phyloP scores from a whole-genome alignment of 2,113 vertebrate genomes.

The Pycnonotus jocosus region DNA sequence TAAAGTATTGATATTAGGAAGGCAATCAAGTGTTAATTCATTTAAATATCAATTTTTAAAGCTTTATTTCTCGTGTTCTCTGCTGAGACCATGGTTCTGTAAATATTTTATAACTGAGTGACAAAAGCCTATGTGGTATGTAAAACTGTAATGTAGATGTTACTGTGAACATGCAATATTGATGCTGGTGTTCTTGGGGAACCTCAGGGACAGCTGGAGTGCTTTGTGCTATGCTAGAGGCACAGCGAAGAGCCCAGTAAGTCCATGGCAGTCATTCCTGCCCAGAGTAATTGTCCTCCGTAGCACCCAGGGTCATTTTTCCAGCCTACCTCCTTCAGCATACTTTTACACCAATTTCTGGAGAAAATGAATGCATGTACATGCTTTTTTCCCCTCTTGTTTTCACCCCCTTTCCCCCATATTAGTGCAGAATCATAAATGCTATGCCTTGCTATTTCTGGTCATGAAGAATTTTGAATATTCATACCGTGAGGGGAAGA shows the following conservation, averaged over 20 bases:
- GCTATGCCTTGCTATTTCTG: not conserved
- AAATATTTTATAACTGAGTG: slow-evolving; percentile 11
- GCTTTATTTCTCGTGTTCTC: not conserved
- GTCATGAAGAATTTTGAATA: not conserved
- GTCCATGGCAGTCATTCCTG: not conserved
- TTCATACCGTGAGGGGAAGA: not conserved
- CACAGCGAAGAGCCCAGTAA: not conserved
- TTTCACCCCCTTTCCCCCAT: rapidly evolving
- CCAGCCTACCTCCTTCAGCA: not conserved
- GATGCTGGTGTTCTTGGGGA: not conserved
- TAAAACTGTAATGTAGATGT: not conserved
- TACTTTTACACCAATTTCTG: not conserved
- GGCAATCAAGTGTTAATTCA: not conserved
- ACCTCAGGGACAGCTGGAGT: not conserved
- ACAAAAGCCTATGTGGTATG: not conserved
- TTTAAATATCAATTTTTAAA: slow-evolving; percentile 17
- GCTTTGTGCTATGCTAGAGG: not conserved
- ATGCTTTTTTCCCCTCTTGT: rapidly evolving
- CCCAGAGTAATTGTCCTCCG: not conserved
- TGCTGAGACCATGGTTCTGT: not conserved
- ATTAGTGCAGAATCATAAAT: not conserved
- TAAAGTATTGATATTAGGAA: not conserved
- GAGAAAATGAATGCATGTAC: not conserved
- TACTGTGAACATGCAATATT: not conserved
- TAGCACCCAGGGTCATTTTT: not conserved